phyloP scores from a whole-genome alignment of 2,113 vertebrate species.

The Salminus brasiliensis region DNA sequence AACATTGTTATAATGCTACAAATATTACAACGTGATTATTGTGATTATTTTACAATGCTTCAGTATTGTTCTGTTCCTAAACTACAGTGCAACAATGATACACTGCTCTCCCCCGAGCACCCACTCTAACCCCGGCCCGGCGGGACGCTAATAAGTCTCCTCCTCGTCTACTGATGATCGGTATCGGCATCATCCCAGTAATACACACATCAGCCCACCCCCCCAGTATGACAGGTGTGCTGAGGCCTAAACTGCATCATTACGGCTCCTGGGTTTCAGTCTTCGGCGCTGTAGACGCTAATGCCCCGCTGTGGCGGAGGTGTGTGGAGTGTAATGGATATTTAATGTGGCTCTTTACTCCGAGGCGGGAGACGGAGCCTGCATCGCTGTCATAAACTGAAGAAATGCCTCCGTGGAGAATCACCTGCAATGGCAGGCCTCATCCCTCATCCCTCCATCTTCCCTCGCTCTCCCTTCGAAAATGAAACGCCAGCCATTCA shows the following conservation, averaged over 20 bases:
- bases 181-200: not conserved
- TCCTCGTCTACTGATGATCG: too few species aligned
- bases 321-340: not conserved
- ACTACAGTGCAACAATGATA: too few species aligned
- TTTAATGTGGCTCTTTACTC: not conserved
- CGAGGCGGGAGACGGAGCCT: not conserved
- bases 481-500: constrained; percentile 61
- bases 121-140: too few species aligned
- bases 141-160: too few species aligned
- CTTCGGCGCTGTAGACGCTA: not conserved
- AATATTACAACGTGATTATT: too few species aligned
- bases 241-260: not conserved
- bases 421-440: constrained; percentile 52
- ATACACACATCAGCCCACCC: too few species aligned
- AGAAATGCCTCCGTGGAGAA: constrained; percentile 59
- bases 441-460: not conserved
- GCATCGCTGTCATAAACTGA: not conserved
- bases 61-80: too few species aligned
- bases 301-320: not conserved
- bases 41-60: too few species aligned
- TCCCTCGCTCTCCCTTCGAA: constrained; percentile 56
- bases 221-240: not conserved
- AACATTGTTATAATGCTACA: too few species aligned
- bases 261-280: not conserved
- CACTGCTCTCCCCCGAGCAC: too few species aligned